A percentile compares a stretch with the other conserved stretches of the same genome.
Conservation (phyloP, 1,140 invertebrate genomes). For the Leptinotarsa defecta region DNA sequence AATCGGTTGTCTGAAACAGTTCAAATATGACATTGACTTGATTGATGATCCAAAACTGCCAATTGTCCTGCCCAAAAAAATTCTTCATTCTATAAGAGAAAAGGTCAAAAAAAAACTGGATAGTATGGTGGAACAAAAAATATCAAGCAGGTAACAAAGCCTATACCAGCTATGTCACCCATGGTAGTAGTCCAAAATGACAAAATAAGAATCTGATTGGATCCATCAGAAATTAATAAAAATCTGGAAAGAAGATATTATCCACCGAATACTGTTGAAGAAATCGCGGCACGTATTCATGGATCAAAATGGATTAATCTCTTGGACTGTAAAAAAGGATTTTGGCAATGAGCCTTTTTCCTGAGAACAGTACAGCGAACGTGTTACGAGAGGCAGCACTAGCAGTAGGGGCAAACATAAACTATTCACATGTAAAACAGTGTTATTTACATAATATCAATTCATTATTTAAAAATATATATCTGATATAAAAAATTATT, state of each 20-base stretch:
- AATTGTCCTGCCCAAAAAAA: not conserved
- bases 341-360: too few relatives aligned
- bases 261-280: too few relatives aligned
- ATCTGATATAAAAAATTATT: too few relatives aligned
- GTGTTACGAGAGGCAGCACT: too few relatives aligned
- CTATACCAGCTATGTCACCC: conserved; percentile 13
- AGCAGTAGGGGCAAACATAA: too few relatives aligned
- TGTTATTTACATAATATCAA: too few relatives aligned
- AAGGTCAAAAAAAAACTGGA: not conserved
- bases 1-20: not conserved
- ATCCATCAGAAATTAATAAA: conserved; percentile 11
- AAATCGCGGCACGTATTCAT: too few relatives aligned
- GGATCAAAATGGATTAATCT: too few relatives aligned
- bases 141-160: conserved; percentile 22
- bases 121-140: conserved; percentile 7
- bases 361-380: too few relatives aligned
- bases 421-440: too few relatives aligned
- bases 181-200: conserved; percentile 12
- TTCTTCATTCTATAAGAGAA: conserved; percentile 14
- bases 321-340: too few relatives aligned
- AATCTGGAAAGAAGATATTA: conserved; percentile 11
- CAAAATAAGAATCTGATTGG: conserved; percentile 8
- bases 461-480: too few relatives aligned
- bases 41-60: not conserved
- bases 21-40: not conserved